Conservation (phyloP, 2,113 vertebrate genomes). For the Epinephelus fuscoguttatus region DNA sequence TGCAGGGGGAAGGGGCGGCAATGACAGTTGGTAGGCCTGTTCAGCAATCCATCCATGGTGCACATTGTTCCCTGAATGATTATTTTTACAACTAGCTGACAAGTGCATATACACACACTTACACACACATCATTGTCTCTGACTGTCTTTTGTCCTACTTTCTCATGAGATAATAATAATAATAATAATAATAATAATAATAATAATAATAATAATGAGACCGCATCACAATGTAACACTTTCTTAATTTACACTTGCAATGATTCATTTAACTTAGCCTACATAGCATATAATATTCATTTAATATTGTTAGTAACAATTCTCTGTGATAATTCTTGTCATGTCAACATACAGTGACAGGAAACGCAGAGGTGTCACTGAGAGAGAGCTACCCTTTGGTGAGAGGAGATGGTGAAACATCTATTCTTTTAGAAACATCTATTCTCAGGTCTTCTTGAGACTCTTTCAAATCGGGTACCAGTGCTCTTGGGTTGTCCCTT, state of each 20-base stretch:
- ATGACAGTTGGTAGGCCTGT: no score
- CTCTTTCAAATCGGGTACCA: no score
- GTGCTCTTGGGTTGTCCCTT: no score
- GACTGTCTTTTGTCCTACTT: constrained; percentile 7
- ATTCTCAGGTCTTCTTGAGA: no score
- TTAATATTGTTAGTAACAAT: no score
- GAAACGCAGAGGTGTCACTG: no score
- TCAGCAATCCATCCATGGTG: no score
- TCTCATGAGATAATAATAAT: not conserved
- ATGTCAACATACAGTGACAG: not conserved
- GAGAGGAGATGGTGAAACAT: no score
- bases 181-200: constrained; percentile 5
- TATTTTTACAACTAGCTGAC: not conserved
- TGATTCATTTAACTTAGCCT: not conserved
- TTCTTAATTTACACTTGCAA: not conserved
- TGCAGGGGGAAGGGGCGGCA: no score
- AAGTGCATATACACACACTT: not conserved
- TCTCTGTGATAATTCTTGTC: not conserved
- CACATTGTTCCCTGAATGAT: no score
- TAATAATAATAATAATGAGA: not conserved
- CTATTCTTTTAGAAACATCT: no score
- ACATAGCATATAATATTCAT: not conserved
- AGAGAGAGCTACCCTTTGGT: no score
- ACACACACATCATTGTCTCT: not conserved
- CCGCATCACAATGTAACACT: not conserved